Conservation (phyloP, 2,113 vertebrate species). For the Lepisosteus osseus region DNA sequence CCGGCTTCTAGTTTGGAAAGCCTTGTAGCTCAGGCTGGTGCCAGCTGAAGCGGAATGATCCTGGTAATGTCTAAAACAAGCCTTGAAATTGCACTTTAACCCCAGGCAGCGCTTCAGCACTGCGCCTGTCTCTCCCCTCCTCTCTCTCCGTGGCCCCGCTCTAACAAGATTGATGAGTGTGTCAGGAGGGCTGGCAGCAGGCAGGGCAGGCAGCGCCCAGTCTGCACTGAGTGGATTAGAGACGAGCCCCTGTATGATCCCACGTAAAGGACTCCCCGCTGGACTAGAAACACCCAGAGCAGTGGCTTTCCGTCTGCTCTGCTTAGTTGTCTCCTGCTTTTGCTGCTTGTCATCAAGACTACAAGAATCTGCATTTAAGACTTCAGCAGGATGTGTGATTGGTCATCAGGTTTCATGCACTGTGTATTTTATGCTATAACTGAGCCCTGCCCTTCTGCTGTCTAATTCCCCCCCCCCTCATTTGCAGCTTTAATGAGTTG, state of each 20-base stretch:
- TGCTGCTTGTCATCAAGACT: too few species aligned
- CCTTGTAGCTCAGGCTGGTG: neutral
- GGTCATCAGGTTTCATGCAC: too few species aligned
- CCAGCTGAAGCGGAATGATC: constrained; percentile 4
- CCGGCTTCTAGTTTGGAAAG: neutral
- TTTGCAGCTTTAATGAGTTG: too few species aligned
- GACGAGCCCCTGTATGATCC: neutral
- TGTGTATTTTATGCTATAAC: too few species aligned
- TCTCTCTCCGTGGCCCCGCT: neutral
- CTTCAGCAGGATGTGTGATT: too few species aligned
- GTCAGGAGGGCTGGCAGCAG: neutral
- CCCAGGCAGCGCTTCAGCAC: neutral
- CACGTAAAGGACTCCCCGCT: neutral
- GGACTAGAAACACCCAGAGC: neutral
- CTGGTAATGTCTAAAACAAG: constrained; percentile 3
- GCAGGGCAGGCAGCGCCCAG: neutral
- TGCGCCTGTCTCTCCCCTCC: neutral
- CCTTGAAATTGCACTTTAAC: neutral
- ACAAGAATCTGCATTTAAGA: too few species aligned
- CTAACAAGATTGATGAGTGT: constrained; percentile 1
- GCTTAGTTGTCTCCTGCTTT: too few species aligned
- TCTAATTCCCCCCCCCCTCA: too few species aligned
- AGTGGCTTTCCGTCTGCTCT: too few species aligned
- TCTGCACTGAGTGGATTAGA: neutral
- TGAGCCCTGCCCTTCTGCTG: too few species aligned